Evolutionary conservation across 2,113 vertebrate genomes (phyloP), one percentile per base, ranked within the genome.

Genomic region (Epinephelus cyanopodus): DNA sequence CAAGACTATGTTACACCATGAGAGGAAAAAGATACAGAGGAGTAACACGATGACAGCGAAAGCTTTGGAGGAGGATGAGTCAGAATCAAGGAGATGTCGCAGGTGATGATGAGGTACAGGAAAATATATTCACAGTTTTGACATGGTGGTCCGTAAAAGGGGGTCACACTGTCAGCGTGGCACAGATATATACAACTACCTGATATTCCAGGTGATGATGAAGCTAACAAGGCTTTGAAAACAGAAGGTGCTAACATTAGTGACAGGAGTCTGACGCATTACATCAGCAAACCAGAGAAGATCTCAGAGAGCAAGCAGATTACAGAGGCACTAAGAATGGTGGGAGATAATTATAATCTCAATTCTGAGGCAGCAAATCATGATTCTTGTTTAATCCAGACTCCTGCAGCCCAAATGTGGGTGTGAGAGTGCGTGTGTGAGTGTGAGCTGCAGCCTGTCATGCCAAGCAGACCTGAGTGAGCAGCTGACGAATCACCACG

Each of bases 401-500:
- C 47, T 14, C 1, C 4, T 37, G 39, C 23, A 13, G 69, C 58
- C 50, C 37, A 47, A 8, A 29, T 42, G 48, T 48, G 63, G 37
- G 61, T 68, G 50, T 15, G 79, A 27, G 71, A 48, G 18, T 57
- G 58, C 42, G 58, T 47, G 63, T 50, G 64, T 27, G 45, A 50
- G 65, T 50, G 65, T 68, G 25, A 1, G 69, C 12, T 60, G 50
- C 2, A 17, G 58, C 18, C 42, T 29, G 14, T 47, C 21, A 39
- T 60, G 75, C 79, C 79, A 77, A 57, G 57, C 63, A 57, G 66
- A 63, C 65, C 82, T 67, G 84, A 74, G 84, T 63, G 87, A 93
- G 84, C 88, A 87, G 87, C 90, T 90, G 86, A 92, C 27, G 79
- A 90, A 91, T 85, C 85, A 74, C 60, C 75, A 56, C 2, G 64